Evolutionary conservation across 2,113 vertebrate genomes (phyloP), one percentile per base, ranked within the genome.

Genomic region (Dipodomys ordii): DNA sequence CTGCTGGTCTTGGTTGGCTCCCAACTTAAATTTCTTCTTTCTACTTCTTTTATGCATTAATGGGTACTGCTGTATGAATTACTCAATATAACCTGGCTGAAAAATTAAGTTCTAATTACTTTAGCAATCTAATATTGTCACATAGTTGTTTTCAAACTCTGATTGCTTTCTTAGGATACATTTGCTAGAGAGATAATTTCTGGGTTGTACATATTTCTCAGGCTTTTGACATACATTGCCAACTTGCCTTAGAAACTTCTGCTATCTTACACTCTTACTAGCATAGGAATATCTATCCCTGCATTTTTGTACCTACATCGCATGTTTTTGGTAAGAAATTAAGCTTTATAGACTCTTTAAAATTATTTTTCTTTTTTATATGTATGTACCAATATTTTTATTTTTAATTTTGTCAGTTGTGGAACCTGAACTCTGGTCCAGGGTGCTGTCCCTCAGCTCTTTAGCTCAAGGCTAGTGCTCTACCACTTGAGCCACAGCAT

Each of bases 61-160:
- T 88, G 68, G 53, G 53, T 90, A 57, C 32, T 80, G 30, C 60
- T 83, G 0, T 44, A 69, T 64, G 73, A 80, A 60, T 27, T 10
- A 35, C 12, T 84, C n/a, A 44, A 23, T 86, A 20, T 28, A 64
- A 46, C 2, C 5, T 64, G 76, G 44, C 25, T 83, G 53, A 32
- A 62, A 95, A 87, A 83, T 80, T 91, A 91, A 91, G 65, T 23
- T 86, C 39, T 39, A 64, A 88, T 92, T 86, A 87, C 53, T 92
- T 90, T 32, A 92, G 78, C 68, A 81, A 72, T 68, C 57, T 82
- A 87, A 91, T 84, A 84, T 73, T 85, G n/a, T 71, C 88, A 76
- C 88, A 77, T 77, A 79, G 69, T 73, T 67, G 44, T 80, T 60
- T 74, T 28, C 39, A 93, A 90, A 92, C 22, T 92, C 53, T 67